Percentiles rank a stretch among this genome's conserved stretches.
These are phyloP conservation scores for Paratrypauchen microcephalus DNA, from an alignment of 2,797 vertebrate species.

Conservation along the genomic window DNA sequence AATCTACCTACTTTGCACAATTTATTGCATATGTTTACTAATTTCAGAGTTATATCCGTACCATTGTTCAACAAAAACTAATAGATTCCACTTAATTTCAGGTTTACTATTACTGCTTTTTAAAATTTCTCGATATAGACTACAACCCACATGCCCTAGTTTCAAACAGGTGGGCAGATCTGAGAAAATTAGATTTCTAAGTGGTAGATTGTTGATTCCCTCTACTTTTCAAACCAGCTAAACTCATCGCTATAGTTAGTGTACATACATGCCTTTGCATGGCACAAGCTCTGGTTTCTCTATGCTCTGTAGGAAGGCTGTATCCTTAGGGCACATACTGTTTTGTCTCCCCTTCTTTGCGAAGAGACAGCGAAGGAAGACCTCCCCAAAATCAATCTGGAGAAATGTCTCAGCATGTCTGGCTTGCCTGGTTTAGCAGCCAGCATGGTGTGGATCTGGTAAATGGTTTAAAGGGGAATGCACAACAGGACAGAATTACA, in stretches of 20 bases:
- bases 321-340: constrained; percentile 32
- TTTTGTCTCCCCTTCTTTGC: constrained; percentile 22
- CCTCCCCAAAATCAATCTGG: constrained; percentile 53
- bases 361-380: constrained; percentile 41
- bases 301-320: constrained; percentile 51
- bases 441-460: constrained; percentile 14
- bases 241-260: background rate
- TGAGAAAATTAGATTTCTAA: constrained; percentile 52
- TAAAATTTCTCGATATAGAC: constrained; percentile 60
- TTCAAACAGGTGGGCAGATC: constrained; percentile 68
- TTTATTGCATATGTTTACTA: background rate
- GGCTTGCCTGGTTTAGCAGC: constrained; percentile 65
- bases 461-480: background rate
- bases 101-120: background rate
- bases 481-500: background rate
- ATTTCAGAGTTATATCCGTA: too few species aligned
- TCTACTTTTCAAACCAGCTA: background rate
- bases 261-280: background rate
- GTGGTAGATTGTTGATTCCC: constrained; percentile 39
- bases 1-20: background rate
- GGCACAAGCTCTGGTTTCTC: constrained; percentile 36
- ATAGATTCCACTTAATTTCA: background rate
- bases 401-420: constrained; percentile 75
- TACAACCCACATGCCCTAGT: constrained; percentile 62
- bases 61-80: too few species aligned